Conservation (phyloP, 2,888 invertebrate genomes). For the Diarsia rubi region DNA sequence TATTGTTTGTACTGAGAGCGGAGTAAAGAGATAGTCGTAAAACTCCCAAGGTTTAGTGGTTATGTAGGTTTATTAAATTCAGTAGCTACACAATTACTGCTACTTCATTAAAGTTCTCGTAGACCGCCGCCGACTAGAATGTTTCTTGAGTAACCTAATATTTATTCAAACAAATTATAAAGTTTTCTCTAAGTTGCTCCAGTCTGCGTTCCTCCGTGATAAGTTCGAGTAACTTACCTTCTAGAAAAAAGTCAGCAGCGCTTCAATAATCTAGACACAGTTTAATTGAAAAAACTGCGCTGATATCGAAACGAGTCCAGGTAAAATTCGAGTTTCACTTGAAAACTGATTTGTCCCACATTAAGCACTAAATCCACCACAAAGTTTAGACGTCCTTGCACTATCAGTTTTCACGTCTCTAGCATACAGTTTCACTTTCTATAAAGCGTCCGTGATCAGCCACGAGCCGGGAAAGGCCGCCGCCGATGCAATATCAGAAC, state of each 20-base stretch:
- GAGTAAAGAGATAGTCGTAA: constrained; percentile 17
- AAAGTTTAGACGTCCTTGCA: constrained; percentile 80
- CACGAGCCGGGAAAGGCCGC: constrained; percentile 79
- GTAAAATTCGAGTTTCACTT: constrained; percentile 77
- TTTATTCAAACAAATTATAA: constrained; percentile 16
- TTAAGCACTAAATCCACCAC: constrained; percentile 78
- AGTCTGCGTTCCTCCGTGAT: not conserved
- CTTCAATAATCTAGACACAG: constrained; percentile 88
- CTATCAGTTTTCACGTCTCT: constrained; percentile 82
- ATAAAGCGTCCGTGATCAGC: constrained; percentile 80
- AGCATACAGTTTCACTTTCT: constrained; percentile 86
- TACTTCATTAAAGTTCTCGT: constrained; percentile 11
- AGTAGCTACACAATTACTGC: not conserved
- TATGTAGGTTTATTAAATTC: constrained; percentile 28
- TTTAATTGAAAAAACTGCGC: constrained; percentile 86
- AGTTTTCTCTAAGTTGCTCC: not conserved
- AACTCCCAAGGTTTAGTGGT: constrained; percentile 22
- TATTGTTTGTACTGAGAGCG: constrained; percentile 21
- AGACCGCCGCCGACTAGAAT: not conserved
- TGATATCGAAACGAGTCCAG: constrained; percentile 87
- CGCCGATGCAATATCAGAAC: constrained; percentile 76
- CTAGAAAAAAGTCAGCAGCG: constrained; percentile 74
- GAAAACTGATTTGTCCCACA: constrained; percentile 77
- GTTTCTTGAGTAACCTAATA: constrained; percentile 20
- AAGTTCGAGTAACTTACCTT: constrained; percentile 78